These are phyloP conservation scores for Rhinoraja longicauda DNA, from an alignment of 2,797 vertebrate species.

Conservation along the genomic window DNA sequence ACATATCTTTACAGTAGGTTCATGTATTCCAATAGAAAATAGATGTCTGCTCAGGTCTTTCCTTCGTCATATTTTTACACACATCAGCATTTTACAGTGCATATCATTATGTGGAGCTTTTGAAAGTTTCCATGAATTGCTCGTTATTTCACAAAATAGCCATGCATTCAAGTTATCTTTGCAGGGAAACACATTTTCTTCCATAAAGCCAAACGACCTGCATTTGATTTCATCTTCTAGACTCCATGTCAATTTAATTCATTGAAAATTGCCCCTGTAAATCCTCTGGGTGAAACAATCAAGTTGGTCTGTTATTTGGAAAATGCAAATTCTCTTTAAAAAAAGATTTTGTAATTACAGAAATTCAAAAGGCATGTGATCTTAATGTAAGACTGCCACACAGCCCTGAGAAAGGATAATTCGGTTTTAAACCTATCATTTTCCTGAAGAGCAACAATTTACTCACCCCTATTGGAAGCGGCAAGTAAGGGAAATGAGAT, in stretches of 20 bases:
- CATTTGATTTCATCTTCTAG: conserved; percentile 4
- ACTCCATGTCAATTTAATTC: conserved; percentile 5
- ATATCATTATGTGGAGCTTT: not conserved
- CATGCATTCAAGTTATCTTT: not conserved
- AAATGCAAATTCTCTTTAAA: conserved; percentile 4
- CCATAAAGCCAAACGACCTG: not conserved
- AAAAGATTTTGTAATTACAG: not conserved
- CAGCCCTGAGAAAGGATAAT: not conserved
- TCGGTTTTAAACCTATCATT: not conserved
- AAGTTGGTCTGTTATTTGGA: not conserved
- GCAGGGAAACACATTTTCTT: not conserved
- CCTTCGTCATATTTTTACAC: not conserved
- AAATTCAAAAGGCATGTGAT: conserved; percentile 10
- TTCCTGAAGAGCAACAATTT: conserved; percentile 4
- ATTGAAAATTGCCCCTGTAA: conserved; percentile 7
- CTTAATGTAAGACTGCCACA: conserved; percentile 13
- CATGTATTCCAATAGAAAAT: conserved; percentile 5
- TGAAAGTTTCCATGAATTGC: not conserved
- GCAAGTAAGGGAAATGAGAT: not conserved
- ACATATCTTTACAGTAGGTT: conserved; percentile 15
- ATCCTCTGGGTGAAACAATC: conserved; percentile 5
- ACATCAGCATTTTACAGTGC: conserved; percentile 13
- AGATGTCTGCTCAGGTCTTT: not conserved
- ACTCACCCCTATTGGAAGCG: not conserved
- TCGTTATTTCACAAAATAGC: conserved; percentile 19